Evolutionary conservation across 2,113 vertebrate species (phyloP).

Genomic region (Plestiodon gilberti): DNA sequence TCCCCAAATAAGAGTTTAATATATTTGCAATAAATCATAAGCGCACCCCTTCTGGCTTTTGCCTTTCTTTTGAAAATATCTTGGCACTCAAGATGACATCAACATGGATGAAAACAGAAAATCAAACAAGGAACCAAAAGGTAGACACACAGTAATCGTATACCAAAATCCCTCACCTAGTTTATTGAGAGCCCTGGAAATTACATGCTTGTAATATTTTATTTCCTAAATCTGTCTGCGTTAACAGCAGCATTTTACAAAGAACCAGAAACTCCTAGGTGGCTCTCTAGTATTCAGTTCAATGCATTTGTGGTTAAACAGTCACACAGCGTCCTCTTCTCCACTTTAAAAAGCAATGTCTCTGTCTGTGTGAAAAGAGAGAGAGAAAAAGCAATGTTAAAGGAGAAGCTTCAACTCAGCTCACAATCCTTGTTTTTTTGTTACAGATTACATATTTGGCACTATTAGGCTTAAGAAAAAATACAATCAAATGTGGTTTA

Average conservation of each 20-base stretch:
- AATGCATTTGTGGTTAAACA: conserved; percentile 61
- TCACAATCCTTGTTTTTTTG: background rate
- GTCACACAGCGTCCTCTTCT: conserved; percentile 88
- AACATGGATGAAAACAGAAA: background rate
- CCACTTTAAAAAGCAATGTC: conserved; percentile 86
- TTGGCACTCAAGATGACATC: background rate
- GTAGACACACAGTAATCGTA: background rate
- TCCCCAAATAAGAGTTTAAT: background rate
- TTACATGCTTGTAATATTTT: background rate
- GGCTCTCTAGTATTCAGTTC: conserved; percentile 2
- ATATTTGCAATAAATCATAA: background rate
- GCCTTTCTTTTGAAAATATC: background rate
- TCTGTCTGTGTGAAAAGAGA: conserved; percentile 79
- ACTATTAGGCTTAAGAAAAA: background rate
- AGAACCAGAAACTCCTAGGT: background rate
- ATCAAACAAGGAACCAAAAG: background rate
- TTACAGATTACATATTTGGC: background rate
- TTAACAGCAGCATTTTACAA: background rate
- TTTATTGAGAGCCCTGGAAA: background rate
- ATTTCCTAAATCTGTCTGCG: background rate
- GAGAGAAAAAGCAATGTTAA: no score
- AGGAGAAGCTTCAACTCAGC: background rate
- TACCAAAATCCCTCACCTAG: background rate
- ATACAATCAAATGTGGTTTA: background rate
- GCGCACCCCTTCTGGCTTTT: background rate